phyloP scores from a whole-genome alignment of 2,113 vertebrate species.

The Promerops cafer region DNA sequence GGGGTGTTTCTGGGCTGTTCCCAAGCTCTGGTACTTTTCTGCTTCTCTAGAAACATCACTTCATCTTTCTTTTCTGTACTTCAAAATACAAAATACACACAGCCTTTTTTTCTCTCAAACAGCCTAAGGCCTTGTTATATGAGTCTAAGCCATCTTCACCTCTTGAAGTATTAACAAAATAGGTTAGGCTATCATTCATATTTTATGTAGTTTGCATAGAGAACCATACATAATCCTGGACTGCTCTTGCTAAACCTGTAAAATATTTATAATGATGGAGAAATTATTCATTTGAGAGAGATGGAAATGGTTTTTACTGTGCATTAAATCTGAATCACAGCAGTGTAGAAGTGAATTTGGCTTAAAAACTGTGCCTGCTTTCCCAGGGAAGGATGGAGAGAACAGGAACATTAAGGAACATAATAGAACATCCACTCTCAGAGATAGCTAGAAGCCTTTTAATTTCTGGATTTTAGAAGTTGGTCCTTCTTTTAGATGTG shows the following conservation, averaged over 20 bases:
- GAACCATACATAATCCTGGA: neutral
- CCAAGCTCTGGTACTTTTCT: neutral
- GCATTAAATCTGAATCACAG: neutral
- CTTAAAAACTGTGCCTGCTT: neutral
- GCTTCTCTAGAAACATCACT: neutral
- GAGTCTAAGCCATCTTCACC: neutral
- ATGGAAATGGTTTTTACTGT: neutral
- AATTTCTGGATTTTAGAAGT: neutral
- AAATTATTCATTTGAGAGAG: neutral
- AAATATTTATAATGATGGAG: neutral
- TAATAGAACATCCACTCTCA: neutral
- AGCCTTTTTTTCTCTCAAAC: neutral
- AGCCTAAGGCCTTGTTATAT: neutral
- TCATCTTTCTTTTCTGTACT: neutral
- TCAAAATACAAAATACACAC: neutral
- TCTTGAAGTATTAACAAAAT: conserved; percentile 5
- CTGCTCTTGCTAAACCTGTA: neutral
- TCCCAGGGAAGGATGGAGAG: neutral
- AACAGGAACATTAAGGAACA: neutral
- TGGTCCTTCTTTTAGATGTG: neutral
- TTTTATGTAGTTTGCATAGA: neutral
- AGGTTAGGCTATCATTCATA: neutral
- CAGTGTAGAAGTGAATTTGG: neutral
- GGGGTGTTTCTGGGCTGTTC: neutral
- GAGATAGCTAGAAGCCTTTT: neutral